phyloP scores from a whole-genome alignment of 2,888 invertebrate species.

The Leucophenga maculata region DNA sequence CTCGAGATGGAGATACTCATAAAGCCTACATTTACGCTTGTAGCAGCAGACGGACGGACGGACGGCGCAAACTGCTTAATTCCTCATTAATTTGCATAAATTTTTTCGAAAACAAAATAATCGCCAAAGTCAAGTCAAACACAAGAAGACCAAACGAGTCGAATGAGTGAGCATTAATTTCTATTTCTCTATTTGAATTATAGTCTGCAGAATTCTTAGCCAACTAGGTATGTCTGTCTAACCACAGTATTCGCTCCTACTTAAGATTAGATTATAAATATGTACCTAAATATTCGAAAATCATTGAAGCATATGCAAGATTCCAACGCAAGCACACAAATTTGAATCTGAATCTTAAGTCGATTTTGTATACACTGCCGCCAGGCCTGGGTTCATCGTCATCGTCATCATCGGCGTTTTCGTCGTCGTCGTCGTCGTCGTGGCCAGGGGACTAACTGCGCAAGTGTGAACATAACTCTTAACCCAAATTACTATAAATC shows the following conservation, averaged over 20 bases:
- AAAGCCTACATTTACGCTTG: not conserved
- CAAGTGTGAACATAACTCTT: slow-evolving; percentile 67
- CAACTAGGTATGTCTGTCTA: not conserved
- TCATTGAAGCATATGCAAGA: not conserved
- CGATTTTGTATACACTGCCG: not conserved
- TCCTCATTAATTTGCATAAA: slow-evolving; percentile 64
- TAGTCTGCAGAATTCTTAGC: too few species aligned
- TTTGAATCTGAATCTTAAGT: too few species aligned
- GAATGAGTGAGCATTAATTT: too few species aligned
- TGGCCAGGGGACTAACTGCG: slow-evolving; percentile 36
- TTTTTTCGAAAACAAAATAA: slow-evolving; percentile 15
- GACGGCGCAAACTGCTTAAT: slow-evolving; percentile 49
- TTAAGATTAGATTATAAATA: slow-evolving; percentile 20
- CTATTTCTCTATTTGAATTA: too few species aligned
- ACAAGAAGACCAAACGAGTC: too few species aligned
- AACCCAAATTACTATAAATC: slow-evolving; percentile 65
- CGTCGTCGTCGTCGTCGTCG: slow-evolving; percentile 6
- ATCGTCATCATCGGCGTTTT: slow-evolving; percentile 12
- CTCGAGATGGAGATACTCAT: slow-evolving; percentile 1
- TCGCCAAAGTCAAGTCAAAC: not conserved
- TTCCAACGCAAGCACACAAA: not conserved
- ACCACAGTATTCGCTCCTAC: slow-evolving; percentile 15
- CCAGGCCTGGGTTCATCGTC: not conserved
- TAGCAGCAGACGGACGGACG: not conserved
- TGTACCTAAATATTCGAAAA: not conserved